Base-by-base conservation (phyloP, 2,797 vertebrate species). In the Erethizon dorsatum region DNA sequence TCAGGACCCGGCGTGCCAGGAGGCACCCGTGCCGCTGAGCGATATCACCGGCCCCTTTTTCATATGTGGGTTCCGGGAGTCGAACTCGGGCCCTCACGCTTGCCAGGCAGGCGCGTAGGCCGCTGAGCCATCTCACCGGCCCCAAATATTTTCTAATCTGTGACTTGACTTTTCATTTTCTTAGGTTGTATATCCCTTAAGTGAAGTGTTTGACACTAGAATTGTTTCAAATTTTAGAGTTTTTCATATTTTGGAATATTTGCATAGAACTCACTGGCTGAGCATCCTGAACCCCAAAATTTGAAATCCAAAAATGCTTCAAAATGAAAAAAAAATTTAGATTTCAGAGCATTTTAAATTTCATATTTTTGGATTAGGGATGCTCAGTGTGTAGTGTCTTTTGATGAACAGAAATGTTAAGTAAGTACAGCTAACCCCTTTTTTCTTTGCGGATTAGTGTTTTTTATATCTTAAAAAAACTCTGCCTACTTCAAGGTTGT, bases 81-180 rank as follows among this genome's bases (percentile, higher is more conserved):
- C 37, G 37, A 41, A 41, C 37, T 41, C 2, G 37, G 37, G 37
- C 37, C 37, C 37, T 41, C 37, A 41, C 37, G 2, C 37, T 41
- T 41, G 37, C 37, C 37, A 41, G 37, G 37, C 37, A 41, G 37
- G 37, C 2, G 37, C 37, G 37, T 41, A 41, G 37, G 37, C 37
- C 37, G 2, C 37, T 41, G 37, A 41, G 2, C 37, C 37, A 41
- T 41, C 37, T 41, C 37, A 41, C 37, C 37, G 37, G 37, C 37
- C 37, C 37, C 37, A 41, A 41, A 41, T 41, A 41, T 41, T 41
- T 41, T n/a, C 71, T 0, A 54, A 26, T 71, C 71, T 80, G 15
- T 88, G 77, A 71, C 9, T 33, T 82, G 45, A 26, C n/a, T 90
- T 88, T 95, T 88, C n/a, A 71, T 57, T 93, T 96, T 91, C n/a